Evolutionary conservation across 2,113 vertebrate genomes (phyloP).

Genomic region (Calcarius ornatus): DNA sequence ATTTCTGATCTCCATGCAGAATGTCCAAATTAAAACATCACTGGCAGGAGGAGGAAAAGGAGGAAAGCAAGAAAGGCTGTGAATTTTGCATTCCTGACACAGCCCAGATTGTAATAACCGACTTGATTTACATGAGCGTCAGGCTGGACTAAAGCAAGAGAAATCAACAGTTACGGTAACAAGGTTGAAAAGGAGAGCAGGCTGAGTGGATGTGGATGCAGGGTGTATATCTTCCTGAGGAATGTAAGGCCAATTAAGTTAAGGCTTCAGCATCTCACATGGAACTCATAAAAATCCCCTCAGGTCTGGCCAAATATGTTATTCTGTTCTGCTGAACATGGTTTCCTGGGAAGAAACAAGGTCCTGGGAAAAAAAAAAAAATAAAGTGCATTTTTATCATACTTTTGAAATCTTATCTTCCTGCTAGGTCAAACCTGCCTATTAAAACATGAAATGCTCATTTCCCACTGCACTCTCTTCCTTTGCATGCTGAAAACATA

Average conservation of each 20-base stretch:
- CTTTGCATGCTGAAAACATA: not conserved
- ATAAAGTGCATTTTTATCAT: not conserved
- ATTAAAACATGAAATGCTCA: not conserved
- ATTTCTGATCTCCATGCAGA: not conserved
- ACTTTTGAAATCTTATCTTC: not conserved
- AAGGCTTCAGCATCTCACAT: not conserved
- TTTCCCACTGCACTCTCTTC: not conserved
- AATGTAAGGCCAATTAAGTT: not conserved
- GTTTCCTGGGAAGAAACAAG: constrained; percentile 3
- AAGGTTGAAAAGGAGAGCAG: not conserved
- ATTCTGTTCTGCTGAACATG: not conserved
- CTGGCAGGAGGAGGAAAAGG: not conserved
- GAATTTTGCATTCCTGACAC: not conserved
- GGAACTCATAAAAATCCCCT: constrained; percentile 13
- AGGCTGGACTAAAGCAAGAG: not conserved
- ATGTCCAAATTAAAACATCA: not conserved
- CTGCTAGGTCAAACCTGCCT: not conserved
- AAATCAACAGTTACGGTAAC: not conserved
- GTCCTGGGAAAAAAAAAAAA: accelerated
- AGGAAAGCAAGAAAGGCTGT: not conserved
- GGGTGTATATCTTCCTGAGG: not conserved
- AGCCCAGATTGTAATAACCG: not conserved
- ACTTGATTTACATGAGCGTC: not conserved
- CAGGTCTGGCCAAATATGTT: not conserved
- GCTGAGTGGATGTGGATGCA: not conserved